Evolutionary conservation across 2,113 vertebrate species (phyloP).

Genomic region (Drymodes brunneopygia): DNA sequence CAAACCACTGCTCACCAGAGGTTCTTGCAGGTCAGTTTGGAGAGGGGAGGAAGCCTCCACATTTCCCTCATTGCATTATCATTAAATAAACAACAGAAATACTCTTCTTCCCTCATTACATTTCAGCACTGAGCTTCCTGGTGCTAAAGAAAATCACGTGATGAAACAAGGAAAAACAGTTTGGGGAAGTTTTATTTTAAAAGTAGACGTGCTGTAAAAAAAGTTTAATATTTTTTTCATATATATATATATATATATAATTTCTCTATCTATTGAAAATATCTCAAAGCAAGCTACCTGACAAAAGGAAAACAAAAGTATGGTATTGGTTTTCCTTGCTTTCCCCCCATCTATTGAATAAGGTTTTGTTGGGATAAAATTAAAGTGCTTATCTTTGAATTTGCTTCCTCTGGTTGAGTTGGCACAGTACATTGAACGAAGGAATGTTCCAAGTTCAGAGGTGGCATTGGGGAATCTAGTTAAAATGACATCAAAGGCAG

Average conservation of each 20-base stretch:
- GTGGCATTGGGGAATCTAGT: constrained; percentile 72
- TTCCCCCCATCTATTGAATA: constrained; percentile 58
- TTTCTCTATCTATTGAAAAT: constrained; percentile 55
- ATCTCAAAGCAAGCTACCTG: constrained; percentile 62
- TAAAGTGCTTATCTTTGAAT: constrained; percentile 72
- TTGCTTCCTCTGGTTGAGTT: constrained; percentile 73
- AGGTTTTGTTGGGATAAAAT: constrained; percentile 68
- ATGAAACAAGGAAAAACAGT: not conserved
- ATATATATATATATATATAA: not conserved
- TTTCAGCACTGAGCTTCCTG: not conserved
- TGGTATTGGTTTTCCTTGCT: constrained; percentile 60
- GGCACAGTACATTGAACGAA: constrained; percentile 67
- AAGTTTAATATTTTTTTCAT: not conserved
- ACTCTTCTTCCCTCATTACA: not conserved
- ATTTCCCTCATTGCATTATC: not conserved
- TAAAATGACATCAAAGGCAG: constrained; percentile 77
- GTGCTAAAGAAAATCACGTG: not conserved
- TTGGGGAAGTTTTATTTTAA: constrained; percentile 33
- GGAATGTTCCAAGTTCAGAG: constrained; percentile 71
- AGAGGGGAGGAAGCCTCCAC: not conserved
- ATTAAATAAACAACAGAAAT: not conserved
- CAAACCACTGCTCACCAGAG: not conserved
- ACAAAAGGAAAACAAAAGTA: constrained; percentile 68
- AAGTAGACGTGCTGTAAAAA: constrained; percentile 15
- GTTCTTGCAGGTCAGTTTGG: not conserved